phyloP scores from a whole-genome alignment of 1,140 invertebrate genomes.

The Lepidurus apus region DNA sequence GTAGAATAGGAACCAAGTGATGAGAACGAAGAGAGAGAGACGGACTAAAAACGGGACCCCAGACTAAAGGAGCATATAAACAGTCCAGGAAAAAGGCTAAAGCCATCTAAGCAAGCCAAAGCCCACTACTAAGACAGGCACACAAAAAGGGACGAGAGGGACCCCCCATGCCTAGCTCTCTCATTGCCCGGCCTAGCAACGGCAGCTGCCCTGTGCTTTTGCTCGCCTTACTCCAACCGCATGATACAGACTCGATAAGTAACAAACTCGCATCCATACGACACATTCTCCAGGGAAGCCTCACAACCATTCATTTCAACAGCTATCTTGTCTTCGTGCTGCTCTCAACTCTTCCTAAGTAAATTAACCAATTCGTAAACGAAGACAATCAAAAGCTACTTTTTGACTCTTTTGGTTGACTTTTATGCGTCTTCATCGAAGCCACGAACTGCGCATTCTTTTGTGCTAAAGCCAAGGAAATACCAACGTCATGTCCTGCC shows the following conservation, averaged over 20 bases:
- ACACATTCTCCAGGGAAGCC: background rate
- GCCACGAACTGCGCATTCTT: no score
- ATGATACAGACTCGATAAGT: conserved; percentile 17
- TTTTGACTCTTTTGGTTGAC: no score
- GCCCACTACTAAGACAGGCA: background rate
- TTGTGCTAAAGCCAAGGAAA: no score
- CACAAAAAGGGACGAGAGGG: background rate
- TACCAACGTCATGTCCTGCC: no score
- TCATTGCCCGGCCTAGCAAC: background rate
- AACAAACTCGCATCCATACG: background rate
- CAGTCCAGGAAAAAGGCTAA: background rate
- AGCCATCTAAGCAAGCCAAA: conserved; percentile 4
- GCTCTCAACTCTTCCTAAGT: no score
- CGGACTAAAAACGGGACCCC: background rate
- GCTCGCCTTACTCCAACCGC: background rate
- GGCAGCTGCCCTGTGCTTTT: background rate
- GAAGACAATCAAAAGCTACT: no score
- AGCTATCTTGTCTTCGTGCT: background rate
- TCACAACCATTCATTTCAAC: background rate
- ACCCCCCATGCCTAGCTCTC: conserved; percentile 11
- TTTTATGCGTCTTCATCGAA: no score
- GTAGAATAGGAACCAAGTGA: no score
- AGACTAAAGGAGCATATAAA: background rate
- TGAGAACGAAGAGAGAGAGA: background rate
- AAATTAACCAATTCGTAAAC: no score